Evolutionary conservation across 2,113 vertebrate species (phyloP).

Genomic region (Alectura lathami): DNA sequence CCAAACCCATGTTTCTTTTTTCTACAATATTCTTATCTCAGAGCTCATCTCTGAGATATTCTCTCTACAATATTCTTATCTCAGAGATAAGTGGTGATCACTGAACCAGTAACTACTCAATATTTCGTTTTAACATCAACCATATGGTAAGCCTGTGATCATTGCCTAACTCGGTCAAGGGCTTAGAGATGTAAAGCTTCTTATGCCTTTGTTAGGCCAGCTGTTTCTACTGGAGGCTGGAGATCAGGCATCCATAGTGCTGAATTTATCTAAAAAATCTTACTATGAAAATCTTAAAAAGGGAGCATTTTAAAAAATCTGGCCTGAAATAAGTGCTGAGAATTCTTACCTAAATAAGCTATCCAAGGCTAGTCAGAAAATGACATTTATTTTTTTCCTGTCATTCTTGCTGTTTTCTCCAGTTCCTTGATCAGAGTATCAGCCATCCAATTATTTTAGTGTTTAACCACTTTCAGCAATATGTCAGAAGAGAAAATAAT

Average conservation of each 20-base stretch:
- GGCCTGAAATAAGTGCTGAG: background rate
- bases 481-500: background rate
- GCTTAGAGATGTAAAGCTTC: slow-evolving; percentile 57
- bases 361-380: background rate
- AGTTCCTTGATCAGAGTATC: background rate
- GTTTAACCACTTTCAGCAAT: background rate
- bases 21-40: background rate
- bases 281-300: background rate
- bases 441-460: background rate
- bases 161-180: slow-evolving; percentile 23
- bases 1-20: background rate
- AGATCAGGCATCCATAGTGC: background rate
- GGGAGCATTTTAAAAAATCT: background rate
- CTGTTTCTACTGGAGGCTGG: slow-evolving; percentile 28
- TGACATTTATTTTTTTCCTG: background rate
- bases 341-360: background rate
- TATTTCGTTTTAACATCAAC: slow-evolving; percentile 48
- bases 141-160: slow-evolving; percentile 61
- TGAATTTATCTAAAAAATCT: slow-evolving; percentile 26
- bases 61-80: background rate
- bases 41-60: too few relatives aligned
- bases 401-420: background rate
- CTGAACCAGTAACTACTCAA: background rate
- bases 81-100: slow-evolving; percentile 3
- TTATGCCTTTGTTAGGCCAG: slow-evolving; percentile 46